These are phyloP conservation scores for Ricordea florida DNA, from an alignment of 92 coral and sea anemone species.

Conservation along the genomic window DNA sequence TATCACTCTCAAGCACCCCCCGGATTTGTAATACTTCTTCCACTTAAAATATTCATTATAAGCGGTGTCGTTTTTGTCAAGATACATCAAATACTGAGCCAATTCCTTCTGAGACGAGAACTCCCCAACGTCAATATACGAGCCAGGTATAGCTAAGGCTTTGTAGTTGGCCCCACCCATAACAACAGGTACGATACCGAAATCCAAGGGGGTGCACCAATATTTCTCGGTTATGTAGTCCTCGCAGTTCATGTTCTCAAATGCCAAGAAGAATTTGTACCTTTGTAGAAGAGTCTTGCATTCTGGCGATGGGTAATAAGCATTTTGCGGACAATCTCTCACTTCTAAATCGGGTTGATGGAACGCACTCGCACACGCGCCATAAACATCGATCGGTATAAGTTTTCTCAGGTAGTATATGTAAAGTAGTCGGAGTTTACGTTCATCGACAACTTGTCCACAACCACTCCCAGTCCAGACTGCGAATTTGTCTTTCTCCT, in stretches of 20 bases:
- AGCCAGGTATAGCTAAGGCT: constrained; percentile 51
- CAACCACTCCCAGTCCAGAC: constrained; percentile 58
- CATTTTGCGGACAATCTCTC: constrained; percentile 24
- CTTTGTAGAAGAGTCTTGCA: constrained; percentile 25
- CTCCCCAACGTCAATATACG: constrained; percentile 30
- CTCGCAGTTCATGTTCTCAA: constrained; percentile 53
- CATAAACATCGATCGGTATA: constrained; percentile 18
- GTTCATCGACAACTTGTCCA: constrained; percentile 36
- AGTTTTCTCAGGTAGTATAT: constrained; percentile 27
- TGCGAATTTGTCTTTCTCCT: constrained; percentile 16
- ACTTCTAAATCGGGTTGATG: constrained; percentile 2
- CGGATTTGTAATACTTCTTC: constrained; percentile 34
- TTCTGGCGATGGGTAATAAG: constrained; percentile 12
- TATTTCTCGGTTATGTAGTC: constrained; percentile 65
- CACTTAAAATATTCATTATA: constrained; percentile 55
- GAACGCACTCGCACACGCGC: constrained; percentile 13
- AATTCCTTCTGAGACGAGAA: constrained; percentile 13
- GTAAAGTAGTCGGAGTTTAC: neutral
- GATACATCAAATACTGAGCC: constrained; percentile 21
- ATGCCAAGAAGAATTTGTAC: constrained; percentile 42
- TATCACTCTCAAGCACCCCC: neutral
- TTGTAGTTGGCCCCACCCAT: constrained; percentile 45
- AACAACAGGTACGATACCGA: constrained; percentile 53
- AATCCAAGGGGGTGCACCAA: constrained; percentile 43
- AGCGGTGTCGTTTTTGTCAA: constrained; percentile 28